Evolutionary conservation across 2,888 invertebrate species (phyloP).

Genomic region (Endotricha flammealis): DNA sequence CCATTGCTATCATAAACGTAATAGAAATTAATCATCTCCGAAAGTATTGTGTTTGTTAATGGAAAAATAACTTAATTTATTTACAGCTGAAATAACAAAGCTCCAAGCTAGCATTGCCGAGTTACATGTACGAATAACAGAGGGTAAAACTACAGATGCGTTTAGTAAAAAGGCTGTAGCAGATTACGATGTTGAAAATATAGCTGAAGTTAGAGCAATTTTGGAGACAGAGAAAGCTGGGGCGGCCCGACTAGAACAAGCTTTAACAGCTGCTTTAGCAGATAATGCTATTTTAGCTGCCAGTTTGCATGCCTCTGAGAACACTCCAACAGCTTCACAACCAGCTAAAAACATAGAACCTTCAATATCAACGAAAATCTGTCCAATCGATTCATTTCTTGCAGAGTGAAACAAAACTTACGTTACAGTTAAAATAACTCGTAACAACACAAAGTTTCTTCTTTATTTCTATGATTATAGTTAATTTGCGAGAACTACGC

Average conservation of each 20-base stretch:
- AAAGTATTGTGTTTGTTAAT: no score
- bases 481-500: no score
- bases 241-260: conserved; percentile 45
- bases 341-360: conserved; percentile 24
- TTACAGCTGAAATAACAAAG: conserved; percentile 54
- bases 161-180: conserved; percentile 19
- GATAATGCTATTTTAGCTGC: conserved; percentile 55
- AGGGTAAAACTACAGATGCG: conserved; percentile 17
- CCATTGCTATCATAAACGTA: no score
- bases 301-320: conserved; percentile 39
- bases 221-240: conserved; percentile 56
- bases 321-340: conserved; percentile 19
- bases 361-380: conserved; percentile 33
- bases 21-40: no score
- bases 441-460: no score
- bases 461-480: no score
- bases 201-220: conserved; percentile 44
- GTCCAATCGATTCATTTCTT: conserved; percentile 59
- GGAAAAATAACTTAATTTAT: no score
- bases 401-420: no score
- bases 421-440: no score
- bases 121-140: conserved; percentile 36
- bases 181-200: conserved; percentile 35
- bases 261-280: conserved; percentile 52
- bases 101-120: conserved; percentile 45